Percentiles rank a stretch among this genome's conserved stretches.
phyloP scores from a whole-genome alignment of 2,797 vertebrate genomes.

The Myripristis murdjan region DNA sequence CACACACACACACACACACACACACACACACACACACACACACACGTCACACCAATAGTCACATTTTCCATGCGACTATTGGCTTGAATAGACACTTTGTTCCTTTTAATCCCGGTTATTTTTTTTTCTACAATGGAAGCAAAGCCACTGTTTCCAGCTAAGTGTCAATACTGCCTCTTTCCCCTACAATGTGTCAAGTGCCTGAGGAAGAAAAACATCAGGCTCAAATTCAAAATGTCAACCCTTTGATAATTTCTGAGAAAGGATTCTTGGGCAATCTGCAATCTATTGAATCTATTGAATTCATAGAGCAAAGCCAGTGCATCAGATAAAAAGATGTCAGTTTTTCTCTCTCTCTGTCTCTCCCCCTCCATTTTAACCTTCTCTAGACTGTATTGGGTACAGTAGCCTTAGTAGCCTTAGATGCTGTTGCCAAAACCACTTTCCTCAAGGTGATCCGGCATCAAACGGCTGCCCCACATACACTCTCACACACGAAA shows the following conservation, averaged over 20 bases:
- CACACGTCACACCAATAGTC: no score
- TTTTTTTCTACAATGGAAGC: constrained; percentile 21
- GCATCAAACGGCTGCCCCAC: constrained; percentile 61
- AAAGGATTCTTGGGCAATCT: constrained; percentile 54
- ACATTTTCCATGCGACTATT: background rate
- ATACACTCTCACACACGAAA: background rate
- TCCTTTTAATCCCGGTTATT: constrained; percentile 39
- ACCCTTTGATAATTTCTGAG: constrained; percentile 65
- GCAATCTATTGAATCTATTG: constrained; percentile 33
- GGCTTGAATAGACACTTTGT: constrained; percentile 15
- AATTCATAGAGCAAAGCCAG: constrained; percentile 40
- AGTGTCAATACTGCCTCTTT: constrained; percentile 39
- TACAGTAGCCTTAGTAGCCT: constrained; percentile 37
- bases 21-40: no score
- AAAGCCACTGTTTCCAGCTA: constrained; percentile 44
- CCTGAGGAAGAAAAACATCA: constrained; percentile 46
- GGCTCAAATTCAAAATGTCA: constrained; percentile 57
- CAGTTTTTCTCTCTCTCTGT: constrained; percentile 7
- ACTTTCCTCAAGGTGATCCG: constrained; percentile 72
- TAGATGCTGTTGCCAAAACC: constrained; percentile 58
- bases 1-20: no score
- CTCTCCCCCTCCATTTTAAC: constrained; percentile 53
- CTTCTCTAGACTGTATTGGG: constrained; percentile 33
- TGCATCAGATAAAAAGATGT: constrained; percentile 30
- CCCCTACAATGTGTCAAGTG: constrained; percentile 39